Percentiles rank a stretch among this genome's conserved stretches.
phyloP scores from a whole-genome alignment of 2,113 vertebrate species.

The Hyaena hyaena region DNA sequence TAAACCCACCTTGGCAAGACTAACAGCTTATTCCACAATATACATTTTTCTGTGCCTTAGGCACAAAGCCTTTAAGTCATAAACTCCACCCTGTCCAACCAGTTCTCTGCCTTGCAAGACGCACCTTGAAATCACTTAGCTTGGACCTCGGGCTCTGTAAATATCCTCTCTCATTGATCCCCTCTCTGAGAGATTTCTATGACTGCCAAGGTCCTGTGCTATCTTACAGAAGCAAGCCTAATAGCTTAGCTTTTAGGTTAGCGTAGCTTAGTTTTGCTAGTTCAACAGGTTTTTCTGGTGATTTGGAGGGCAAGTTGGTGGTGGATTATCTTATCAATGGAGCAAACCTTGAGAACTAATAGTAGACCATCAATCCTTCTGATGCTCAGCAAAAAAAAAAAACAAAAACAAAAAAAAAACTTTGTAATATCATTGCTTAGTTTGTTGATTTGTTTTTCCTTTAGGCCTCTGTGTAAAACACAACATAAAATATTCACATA shows the following conservation, averaged over 20 bases:
- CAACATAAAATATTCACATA: background rate
- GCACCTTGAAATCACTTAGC: background rate
- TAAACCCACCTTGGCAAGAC: background rate
- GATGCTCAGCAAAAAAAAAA: background rate
- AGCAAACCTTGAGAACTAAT: background rate
- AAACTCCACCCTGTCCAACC: background rate
- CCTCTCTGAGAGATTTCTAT: background rate
- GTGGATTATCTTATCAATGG: background rate
- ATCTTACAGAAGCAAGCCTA: background rate
- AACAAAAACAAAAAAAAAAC: background rate
- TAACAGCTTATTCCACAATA: background rate
- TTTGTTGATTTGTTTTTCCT: background rate
- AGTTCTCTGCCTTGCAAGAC: background rate
- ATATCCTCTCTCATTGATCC: rapidly evolving
- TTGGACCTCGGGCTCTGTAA: too few species aligned
- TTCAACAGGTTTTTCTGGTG: background rate
- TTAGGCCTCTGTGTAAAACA: background rate
- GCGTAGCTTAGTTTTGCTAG: background rate
- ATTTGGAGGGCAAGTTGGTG: background rate
- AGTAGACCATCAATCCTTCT: background rate
- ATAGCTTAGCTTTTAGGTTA: background rate
- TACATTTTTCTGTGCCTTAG: background rate
- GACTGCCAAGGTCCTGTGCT: rapidly evolving
- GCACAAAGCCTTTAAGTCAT: background rate
- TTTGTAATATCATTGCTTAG: background rate